Conservation (phyloP, 2,797 vertebrate genomes). For the Melanotaenia maccullochi region DNA sequence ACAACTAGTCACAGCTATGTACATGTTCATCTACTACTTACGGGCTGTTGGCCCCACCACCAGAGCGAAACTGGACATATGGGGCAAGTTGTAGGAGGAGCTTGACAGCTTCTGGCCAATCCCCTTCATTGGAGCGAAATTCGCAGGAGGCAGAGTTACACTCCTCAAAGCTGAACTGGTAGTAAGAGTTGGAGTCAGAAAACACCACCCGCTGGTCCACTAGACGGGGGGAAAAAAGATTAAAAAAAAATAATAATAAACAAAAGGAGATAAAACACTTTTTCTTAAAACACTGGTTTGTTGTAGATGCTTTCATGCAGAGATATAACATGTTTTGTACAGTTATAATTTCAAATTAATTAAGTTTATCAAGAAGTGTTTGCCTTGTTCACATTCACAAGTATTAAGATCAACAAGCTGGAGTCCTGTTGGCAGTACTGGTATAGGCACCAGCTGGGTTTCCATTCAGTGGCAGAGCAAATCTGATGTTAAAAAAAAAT, state of each 20-base stretch:
- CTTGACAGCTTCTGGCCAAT: slow-evolving; percentile 93
- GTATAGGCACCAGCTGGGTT: too few species aligned
- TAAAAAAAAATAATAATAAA: neutral
- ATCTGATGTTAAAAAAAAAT: too few species aligned
- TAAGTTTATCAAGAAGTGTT: too few species aligned
- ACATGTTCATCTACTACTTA: slow-evolving; percentile 78
- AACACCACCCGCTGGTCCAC: slow-evolving; percentile 94
- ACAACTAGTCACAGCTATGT: neutral
- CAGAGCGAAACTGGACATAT: slow-evolving; percentile 85
- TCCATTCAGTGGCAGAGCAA: too few species aligned
- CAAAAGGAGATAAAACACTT: neutral
- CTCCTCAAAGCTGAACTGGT: slow-evolving; percentile 97
- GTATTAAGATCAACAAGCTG: neutral
- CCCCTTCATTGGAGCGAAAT: slow-evolving; percentile 89
- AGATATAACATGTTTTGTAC: too few species aligned
- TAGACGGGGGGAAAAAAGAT: slow-evolving; percentile 63
- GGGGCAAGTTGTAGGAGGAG: slow-evolving; percentile 91
- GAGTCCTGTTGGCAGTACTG: too few species aligned
- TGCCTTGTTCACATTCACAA: neutral
- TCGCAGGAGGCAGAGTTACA: slow-evolving; percentile 92
- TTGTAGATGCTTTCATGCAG: too few species aligned
- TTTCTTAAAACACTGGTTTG: neutral
- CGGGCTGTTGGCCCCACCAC: slow-evolving; percentile 86
- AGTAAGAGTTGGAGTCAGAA: slow-evolving; percentile 93
- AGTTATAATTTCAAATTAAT: neutral